Evolutionary conservation across 1,140 invertebrate species (phyloP), one percentile per base, ranked within the genome.

Genomic region (Anoplolepis gracilipes): DNA sequence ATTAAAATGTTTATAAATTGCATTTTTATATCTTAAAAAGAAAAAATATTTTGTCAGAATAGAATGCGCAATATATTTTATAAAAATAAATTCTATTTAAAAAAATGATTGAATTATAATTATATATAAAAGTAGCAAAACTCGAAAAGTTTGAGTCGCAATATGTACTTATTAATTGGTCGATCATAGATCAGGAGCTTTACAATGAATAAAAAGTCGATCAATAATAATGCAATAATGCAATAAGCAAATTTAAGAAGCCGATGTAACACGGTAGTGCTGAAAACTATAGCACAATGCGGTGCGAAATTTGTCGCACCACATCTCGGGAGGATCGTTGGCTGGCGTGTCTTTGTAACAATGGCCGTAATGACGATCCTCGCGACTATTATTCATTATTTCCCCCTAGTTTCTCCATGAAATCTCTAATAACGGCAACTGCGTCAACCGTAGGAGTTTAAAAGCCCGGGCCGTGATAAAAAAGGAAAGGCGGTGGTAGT

Each of bases 341-440:
- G 61, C n/a, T 46, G 30, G 33, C 28, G 49, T 79, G 75, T 67
- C 75, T 76, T 65, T 19, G 36, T 57, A 81, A 85, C 84, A 81
- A 85, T 81, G 76, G 79, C 78, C 76, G 57, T 82, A 88, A 90
- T 84, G 77, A 86, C 84, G 61, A 90, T 85, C 64, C 70, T 67
- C 86, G 84, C 39, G 87, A 85, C 87, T 76, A 90, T 90, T 90
- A 90, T 90, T 90, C 90, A 90, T 90, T 90, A 90, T 90, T 90
- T 90, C 90, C 69, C 70, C 65, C 76, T 49, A 82, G 67, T 87
- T 85, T 64, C 72, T 73, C 87, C 89, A 87, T 91, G 88, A 92
- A 93, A 93, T 92, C 87, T 88, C 89, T 92, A 92, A 93, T 92
- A 92, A 92, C 82, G 88, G 81, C 79, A 84, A 88, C 91, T 86